phyloP scores from a whole-genome alignment of 1,140 invertebrate species.

The Neoseiulus cucumeris region DNA sequence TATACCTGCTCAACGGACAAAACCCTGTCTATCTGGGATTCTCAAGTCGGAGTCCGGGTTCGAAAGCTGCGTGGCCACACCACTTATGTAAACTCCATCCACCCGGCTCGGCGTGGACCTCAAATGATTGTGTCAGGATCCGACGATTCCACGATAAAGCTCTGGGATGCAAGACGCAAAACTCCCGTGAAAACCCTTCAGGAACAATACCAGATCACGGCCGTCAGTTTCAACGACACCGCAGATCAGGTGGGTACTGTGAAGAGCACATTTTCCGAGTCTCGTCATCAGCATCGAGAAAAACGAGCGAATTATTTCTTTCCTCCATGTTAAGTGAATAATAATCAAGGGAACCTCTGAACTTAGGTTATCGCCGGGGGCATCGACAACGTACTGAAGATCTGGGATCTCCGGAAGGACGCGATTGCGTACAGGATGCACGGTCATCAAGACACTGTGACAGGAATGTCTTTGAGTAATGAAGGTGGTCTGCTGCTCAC shows the following conservation, averaged over 20 bases:
- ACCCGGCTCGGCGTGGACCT: constrained; percentile 57
- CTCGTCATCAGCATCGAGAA: too few relatives aligned
- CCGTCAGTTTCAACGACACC: constrained; percentile 86
- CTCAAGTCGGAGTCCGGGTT: constrained; percentile 58
- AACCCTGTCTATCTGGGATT: constrained; percentile 86
- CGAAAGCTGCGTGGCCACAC: constrained; percentile 65
- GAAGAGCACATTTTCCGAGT: too few relatives aligned
- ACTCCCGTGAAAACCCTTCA: constrained; percentile 60
- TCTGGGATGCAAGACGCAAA: constrained; percentile 62
- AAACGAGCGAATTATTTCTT: too few relatives aligned
- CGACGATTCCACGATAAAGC: constrained; percentile 77
- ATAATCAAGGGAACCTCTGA: too few relatives aligned
- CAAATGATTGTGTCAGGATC: constrained; percentile 74
- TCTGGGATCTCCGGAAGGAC: constrained; percentile 90
- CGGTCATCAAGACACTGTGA: constrained; percentile 83
- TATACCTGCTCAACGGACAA: constrained; percentile 85
- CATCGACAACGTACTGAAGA: constrained; percentile 93
- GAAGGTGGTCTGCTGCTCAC: constrained; percentile 84
- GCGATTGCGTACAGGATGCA: constrained; percentile 60
- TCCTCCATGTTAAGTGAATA: too few relatives aligned
- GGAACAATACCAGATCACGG: constrained; percentile 60
- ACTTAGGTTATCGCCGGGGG: constrained; percentile 49
- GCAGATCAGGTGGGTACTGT: constrained; percentile 48
- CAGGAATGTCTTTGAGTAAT: constrained; percentile 69
- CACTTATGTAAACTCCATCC: constrained; percentile 36